Base-by-base conservation (phyloP, 2,888 invertebrate species). In the Zele albiditarsus region DNA sequence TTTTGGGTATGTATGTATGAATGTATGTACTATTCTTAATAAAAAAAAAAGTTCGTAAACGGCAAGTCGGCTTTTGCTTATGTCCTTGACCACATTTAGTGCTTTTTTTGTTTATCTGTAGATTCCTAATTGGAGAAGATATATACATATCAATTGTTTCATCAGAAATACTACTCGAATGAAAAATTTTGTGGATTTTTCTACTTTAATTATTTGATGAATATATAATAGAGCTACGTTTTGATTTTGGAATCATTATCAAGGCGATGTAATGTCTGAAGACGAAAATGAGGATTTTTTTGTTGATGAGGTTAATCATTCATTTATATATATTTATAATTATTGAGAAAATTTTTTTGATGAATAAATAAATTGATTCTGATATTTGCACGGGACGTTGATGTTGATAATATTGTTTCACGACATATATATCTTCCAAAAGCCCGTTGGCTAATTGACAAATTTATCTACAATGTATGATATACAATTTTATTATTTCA, bases 281-380 rank as follows among this genome's bases (percentile, higher is more conserved):
- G 76, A 73, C 77, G 79, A 82, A 65, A 78, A 73, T 75, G 79
- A 85, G 27, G 84, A 86, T 72, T 85, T 86, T 80, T 80, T 83
- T 74, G 77, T 85, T 58, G 82, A 82, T 27, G 85, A 86, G 77
- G 84, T 84, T 73, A 80, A 73, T 27, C 20, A 23, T 33, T 33
- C 31, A 1, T 49, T 69, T 65, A 72, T 38, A 67, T 23, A n/a
- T 53, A 16, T 8, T 12, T 20, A 67, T 58, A 27, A 38, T 23
- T 46, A 63, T 73, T 6, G 42, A 58, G n/a, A 14, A 27, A 46
- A 66, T 75, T 71, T 72, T 14, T n/a, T 20, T 49, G 16, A 49
- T 49, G 49, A 5, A 20, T n/a, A 4, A n/a, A n/a, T 3, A 14
- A 49, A 49, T n/a, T n/a, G 1, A n/a, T 16, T 20, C n/a, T n/a